Base-by-base conservation (phyloP, 1,140 invertebrate species). In the Lethocerus indicus region DNA sequence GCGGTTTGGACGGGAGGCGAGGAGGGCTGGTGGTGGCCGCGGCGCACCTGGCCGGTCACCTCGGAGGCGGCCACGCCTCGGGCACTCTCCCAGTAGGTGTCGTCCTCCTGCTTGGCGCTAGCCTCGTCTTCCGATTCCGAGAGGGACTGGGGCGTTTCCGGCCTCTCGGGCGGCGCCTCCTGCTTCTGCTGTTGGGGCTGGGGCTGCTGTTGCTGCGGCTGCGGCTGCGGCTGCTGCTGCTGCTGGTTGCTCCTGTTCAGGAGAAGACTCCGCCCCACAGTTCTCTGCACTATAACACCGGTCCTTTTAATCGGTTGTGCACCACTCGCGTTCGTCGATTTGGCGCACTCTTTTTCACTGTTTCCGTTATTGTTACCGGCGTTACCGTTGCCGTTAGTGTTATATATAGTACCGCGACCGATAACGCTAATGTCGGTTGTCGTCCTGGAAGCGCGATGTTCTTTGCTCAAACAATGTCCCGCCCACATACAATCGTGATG, bases 401-500 rank as follows among this genome's bases (percentile, higher is more conserved):
- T 32, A n/a, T 9, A 32, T 32, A 32, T 32, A 32, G 9, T 12
- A 32, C n/a, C n/a, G 9, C 9, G n/a, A 32, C 9, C 9, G n/a
- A 9, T 32, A 32, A n/a, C 9, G n/a, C 29, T 32, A 16, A n/a
- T 40, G 16, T 5, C 6, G 5, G 6, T 40, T 5, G 6, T 16
- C n/a, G 6, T 7, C 5, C 5, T 16, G 5, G n/a, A 5, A 5
- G 37, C 21, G 6, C 16, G 5, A 20, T 72, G 67, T 42, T 72
- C 68, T 46, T 68, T 69, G 49, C 65, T 69, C 50, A 63, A 66
- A 57, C 73, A 75, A 14, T 70, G 63, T 0, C 75, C 76, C 0
- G 73, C 71, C 76, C 76, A 80, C 76, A 79, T 79, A 59, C 75
- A 78, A 57, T 79, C 77, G 64, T 79, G 72, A 53, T 72, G 71